These are phyloP conservation scores for Nymphicus hollandicus DNA, from an alignment of 2,113 vertebrate species.

Conservation along the genomic window DNA sequence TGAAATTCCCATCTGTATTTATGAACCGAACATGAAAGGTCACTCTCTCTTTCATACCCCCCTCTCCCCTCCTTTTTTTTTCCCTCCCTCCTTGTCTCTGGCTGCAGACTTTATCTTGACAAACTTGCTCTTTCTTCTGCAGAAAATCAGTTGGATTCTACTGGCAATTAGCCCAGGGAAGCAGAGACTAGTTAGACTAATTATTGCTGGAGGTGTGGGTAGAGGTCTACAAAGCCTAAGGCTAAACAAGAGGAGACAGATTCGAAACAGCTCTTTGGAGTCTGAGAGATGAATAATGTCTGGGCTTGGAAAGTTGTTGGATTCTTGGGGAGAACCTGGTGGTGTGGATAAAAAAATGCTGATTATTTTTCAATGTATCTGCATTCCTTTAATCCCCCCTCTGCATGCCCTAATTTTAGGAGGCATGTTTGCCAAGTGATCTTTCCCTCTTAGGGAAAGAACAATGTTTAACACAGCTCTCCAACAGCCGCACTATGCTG, in stretches of 20 bases:
- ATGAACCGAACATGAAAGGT: neutral
- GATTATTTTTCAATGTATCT: neutral
- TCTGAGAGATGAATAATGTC: neutral
- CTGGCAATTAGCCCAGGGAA: conserved; percentile 30
- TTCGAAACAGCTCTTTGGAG: conserved; percentile 27
- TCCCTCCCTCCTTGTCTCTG: neutral
- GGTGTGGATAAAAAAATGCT: neutral
- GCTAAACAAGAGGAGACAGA: conserved; percentile 2
- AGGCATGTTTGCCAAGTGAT: neutral
- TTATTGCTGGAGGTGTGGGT: conserved; percentile 12
- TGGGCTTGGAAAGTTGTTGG: neutral
- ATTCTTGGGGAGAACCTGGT: neutral
- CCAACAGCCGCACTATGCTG: neutral
- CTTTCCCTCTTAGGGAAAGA: neutral
- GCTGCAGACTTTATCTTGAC: neutral
- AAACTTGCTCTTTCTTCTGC: neutral
- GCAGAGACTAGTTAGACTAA: conserved; percentile 13
- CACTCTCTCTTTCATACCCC: neutral
- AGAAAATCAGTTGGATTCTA: conserved; percentile 10
- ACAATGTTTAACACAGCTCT: neutral
- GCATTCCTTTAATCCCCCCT: neutral
- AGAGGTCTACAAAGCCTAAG: neutral
- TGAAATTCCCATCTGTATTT: neutral
- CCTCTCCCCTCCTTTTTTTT: neutral
- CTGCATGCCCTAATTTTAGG: neutral